Evolutionary conservation across 2,113 vertebrate genomes (phyloP).

Genomic region (Bungarus multicinctus): DNA sequence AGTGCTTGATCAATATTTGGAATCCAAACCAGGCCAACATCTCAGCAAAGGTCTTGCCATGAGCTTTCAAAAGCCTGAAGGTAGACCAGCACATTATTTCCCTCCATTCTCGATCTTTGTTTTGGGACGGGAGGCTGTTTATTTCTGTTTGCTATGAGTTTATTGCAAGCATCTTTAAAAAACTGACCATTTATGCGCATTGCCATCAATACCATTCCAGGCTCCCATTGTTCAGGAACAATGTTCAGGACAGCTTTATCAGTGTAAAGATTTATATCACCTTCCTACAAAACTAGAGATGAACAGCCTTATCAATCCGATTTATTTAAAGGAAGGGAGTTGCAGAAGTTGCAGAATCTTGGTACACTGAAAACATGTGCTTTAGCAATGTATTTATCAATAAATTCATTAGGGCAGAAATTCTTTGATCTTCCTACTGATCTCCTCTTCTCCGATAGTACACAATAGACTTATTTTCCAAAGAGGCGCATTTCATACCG

Average conservation of each 20-base stretch:
- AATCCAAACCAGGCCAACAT: slow-evolving; percentile 14
- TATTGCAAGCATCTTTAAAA: background rate
- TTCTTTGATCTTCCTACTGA: no score
- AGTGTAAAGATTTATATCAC: no score
- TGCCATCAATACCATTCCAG: background rate
- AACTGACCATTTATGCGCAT: background rate
- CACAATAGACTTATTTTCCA: no score
- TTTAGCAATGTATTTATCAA: no score
- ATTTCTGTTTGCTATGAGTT: no score
- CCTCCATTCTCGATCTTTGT: background rate
- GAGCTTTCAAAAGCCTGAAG: background rate
- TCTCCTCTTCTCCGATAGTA: no score
- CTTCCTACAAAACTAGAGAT: no score
- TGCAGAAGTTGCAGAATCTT: background rate
- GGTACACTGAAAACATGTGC: background rate
- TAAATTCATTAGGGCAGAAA: no score
- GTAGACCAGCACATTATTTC: background rate
- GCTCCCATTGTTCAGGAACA: background rate
- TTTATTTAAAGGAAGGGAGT: no score
- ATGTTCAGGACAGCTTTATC: no score
- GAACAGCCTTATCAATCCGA: no score
- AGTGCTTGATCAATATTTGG: background rate
- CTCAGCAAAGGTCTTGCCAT: background rate
- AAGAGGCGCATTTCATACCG: no score
- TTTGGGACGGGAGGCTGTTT: background rate